Evolutionary conservation across 2,888 invertebrate species (phyloP).

Genomic region (Perizoma flavofasciatum): DNA sequence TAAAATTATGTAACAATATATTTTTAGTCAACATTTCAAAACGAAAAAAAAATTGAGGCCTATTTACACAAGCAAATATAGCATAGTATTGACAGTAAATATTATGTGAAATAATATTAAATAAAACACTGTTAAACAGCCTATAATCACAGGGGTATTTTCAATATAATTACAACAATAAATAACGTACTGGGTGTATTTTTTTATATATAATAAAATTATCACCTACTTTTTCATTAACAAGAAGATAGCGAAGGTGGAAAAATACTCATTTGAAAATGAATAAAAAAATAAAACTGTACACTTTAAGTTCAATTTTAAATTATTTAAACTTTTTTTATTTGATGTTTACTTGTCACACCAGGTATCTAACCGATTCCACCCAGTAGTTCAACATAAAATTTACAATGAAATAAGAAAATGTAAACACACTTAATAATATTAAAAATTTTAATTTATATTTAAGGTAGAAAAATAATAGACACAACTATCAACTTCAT

Average conservation of each 20-base stretch:
- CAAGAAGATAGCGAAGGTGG: background rate
- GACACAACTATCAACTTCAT: conserved; percentile 1
- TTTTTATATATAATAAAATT: background rate
- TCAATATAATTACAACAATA: conserved; percentile 26
- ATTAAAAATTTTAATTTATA: no score
- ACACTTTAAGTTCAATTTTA: no score
- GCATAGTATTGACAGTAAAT: conserved; percentile 19
- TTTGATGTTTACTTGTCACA: no score
- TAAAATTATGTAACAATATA: conserved; percentile 21
- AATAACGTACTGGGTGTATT: conserved; percentile 14
- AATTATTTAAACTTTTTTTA: no score
- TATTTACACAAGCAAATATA: conserved; percentile 35
- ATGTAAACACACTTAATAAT: background rate
- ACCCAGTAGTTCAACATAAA: conserved; percentile 14
- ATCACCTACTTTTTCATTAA: background rate
- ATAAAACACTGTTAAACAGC: conserved; percentile 55
- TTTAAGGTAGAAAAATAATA: background rate
- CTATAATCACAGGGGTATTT: conserved; percentile 64
- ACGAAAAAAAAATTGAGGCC: conserved; percentile 32
- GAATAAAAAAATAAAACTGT: background rate
- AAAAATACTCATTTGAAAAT: background rate
- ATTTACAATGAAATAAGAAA: conserved; percentile 6
- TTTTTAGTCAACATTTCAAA: conserved; percentile 3
- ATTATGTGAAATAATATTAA: conserved; percentile 28
- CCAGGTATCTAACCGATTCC: background rate